phyloP scores from a whole-genome alignment of 2,888 invertebrate species.

The Drosophila mimetica region DNA sequence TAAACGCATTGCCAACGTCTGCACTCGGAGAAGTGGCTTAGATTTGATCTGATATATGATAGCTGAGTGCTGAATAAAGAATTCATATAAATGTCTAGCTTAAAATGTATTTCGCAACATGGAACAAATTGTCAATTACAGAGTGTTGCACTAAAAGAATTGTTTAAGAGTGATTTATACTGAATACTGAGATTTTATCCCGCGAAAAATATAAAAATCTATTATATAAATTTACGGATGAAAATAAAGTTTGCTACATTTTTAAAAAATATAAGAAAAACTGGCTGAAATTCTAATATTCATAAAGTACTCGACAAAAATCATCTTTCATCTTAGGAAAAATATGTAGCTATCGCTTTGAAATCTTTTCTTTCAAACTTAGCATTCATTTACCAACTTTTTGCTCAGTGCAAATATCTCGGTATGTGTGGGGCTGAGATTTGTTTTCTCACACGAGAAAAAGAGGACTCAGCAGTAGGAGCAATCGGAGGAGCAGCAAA shows the following conservation, averaged over 20 bases:
- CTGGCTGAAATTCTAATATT: too few species aligned
- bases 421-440: constrained; percentile 55
- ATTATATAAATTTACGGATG: too few species aligned
- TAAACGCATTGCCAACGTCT: constrained; percentile 60
- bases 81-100: not conserved
- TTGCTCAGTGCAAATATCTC: constrained; percentile 12
- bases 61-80: not conserved
- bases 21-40: constrained; percentile 7
- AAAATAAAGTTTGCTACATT: too few species aligned
- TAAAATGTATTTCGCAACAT: not conserved
- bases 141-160: not conserved
- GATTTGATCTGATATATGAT: not conserved
- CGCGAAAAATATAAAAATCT: too few species aligned
- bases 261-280: too few species aligned
- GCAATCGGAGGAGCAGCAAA: constrained; percentile 35
- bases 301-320: too few species aligned
- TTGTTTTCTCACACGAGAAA: constrained; percentile 57
- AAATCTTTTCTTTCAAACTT: too few species aligned
- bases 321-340: too few species aligned
- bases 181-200: too few species aligned
- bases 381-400: too few species aligned
- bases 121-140: not conserved
- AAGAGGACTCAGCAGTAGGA: constrained; percentile 15
- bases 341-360: too few species aligned
- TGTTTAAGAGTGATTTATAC: not conserved